Conservation (phyloP, 2,888 invertebrate species). For the Scaptomyza parva region DNA sequence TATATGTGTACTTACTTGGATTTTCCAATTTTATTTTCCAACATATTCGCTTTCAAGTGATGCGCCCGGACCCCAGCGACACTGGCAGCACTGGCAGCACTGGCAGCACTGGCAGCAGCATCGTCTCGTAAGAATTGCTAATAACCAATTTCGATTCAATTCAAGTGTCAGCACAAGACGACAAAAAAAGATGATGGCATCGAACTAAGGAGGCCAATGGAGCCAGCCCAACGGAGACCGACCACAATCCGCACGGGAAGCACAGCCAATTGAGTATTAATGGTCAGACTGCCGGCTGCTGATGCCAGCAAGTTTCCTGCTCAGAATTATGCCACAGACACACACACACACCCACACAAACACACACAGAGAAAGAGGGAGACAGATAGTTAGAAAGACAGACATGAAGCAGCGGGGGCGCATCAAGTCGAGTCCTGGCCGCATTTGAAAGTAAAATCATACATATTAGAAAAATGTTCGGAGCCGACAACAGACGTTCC, state of each 20-base stretch:
- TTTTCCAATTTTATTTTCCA: slow-evolving; percentile 58
- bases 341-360: slow-evolving; percentile 10
- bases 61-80: slow-evolving; percentile 34
- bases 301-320: slow-evolving; percentile 77
- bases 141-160: slow-evolving; percentile 81
- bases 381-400: slow-evolving; percentile 11
- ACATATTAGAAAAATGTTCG: slow-evolving; percentile 70
- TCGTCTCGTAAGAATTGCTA: slow-evolving; percentile 75
- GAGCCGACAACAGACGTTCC: slow-evolving; percentile 41
- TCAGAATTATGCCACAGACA: slow-evolving; percentile 71
- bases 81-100: too few species aligned
- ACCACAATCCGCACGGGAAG: slow-evolving; percentile 79
- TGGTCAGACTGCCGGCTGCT: slow-evolving; percentile 73
- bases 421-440: slow-evolving; percentile 36
- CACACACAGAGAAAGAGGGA: slow-evolving; percentile 15
- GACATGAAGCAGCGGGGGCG: slow-evolving; percentile 2
- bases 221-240: slow-evolving; percentile 43
- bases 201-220: slow-evolving; percentile 18
- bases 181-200: slow-evolving; percentile 52
- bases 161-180: slow-evolving; percentile 81
- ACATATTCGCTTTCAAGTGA: slow-evolving; percentile 69
- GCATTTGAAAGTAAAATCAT: slow-evolving; percentile 79
- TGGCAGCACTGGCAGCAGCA: slow-evolving; percentile 46
- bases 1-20: slow-evolving; percentile 4
- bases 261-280: slow-evolving; percentile 81